Conservation (phyloP, 1,140 invertebrate genomes). For the Oreohelix idahoensis region DNA sequence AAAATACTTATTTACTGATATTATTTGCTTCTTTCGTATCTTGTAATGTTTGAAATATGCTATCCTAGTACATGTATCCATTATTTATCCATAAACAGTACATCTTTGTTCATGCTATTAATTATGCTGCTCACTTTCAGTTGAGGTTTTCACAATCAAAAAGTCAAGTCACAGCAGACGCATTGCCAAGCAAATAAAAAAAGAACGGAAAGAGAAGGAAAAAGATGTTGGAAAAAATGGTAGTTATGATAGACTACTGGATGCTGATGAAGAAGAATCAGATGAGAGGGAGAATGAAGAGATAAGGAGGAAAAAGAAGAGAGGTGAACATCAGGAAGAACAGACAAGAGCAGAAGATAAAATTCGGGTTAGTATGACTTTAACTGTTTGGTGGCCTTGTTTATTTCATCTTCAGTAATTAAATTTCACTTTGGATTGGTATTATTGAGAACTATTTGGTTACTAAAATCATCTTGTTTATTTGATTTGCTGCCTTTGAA, state of each 20-base stretch:
- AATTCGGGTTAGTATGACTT: conserved; percentile 46
- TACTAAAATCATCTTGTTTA: too few relatives aligned
- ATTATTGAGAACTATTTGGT: too few relatives aligned
- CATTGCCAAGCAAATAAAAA: conserved; percentile 88
- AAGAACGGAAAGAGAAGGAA: conserved; percentile 80
- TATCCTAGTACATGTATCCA: too few relatives aligned
- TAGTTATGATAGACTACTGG: neutral
- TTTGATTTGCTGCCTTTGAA: too few relatives aligned
- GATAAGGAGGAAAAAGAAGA: neutral
- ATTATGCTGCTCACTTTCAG: neutral
- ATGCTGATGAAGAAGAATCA: conserved; percentile 15
- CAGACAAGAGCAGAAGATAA: conserved; percentile 71
- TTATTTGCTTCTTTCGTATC: too few relatives aligned
- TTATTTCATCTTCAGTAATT: too few relatives aligned
- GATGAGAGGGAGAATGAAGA: conserved; percentile 21
- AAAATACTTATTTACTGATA: too few relatives aligned
- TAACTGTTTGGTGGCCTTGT: neutral
- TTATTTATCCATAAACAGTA: too few relatives aligned
- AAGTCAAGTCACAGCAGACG: conserved; percentile 94
- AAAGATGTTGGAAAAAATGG: conserved; percentile 72
- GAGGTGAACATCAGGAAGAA: conserved; percentile 51
- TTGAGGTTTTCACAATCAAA: conserved; percentile 93
- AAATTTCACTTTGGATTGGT: too few relatives aligned
- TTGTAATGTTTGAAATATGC: too few relatives aligned
- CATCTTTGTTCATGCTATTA: neutral